These are phyloP conservation scores for Aphelocoma coerulescens DNA, from an alignment of 2,113 vertebrate genomes.

Conservation along the genomic window DNA sequence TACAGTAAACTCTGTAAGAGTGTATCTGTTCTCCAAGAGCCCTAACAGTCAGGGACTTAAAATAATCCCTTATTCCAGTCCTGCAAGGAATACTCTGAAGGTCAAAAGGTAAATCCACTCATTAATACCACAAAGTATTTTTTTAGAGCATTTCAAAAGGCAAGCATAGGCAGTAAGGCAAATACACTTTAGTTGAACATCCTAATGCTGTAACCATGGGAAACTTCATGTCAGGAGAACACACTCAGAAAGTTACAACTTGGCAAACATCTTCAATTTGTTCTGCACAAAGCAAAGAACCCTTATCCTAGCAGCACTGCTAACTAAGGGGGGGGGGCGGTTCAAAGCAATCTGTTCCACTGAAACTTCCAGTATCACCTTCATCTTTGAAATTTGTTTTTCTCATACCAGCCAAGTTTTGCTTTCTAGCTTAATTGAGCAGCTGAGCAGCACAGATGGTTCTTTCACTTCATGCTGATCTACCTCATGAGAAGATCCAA, in stretches of 20 bases:
- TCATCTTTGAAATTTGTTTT: neutral
- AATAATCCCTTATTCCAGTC: neutral
- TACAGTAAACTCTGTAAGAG: neutral
- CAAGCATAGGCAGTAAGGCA: neutral
- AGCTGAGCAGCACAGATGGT: neutral
- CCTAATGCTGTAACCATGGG: neutral
- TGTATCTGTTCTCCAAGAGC: neutral
- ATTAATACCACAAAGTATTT: neutral
- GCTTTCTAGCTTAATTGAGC: neutral
- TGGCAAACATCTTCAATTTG: neutral
- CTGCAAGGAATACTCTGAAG: neutral
- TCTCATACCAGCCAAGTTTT: neutral
- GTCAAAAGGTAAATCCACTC: neutral
- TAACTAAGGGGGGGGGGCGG: neutral
- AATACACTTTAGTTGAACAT: neutral
- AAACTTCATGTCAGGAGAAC: neutral
- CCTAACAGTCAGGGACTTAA: neutral
- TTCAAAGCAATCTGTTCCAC: neutral
- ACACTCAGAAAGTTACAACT: neutral
- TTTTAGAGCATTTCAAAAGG: neutral
- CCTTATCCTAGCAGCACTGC: neutral
- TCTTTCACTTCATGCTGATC: slow-evolving; percentile 8
- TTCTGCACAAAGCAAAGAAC: neutral
- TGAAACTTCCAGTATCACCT: neutral
- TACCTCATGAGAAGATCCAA: neutral